A percentile compares a stretch with the other conserved stretches of the same genome.
Evolutionary conservation across 2,888 invertebrate species (phyloP).

Genomic region (Drosophila stalkeri): DNA sequence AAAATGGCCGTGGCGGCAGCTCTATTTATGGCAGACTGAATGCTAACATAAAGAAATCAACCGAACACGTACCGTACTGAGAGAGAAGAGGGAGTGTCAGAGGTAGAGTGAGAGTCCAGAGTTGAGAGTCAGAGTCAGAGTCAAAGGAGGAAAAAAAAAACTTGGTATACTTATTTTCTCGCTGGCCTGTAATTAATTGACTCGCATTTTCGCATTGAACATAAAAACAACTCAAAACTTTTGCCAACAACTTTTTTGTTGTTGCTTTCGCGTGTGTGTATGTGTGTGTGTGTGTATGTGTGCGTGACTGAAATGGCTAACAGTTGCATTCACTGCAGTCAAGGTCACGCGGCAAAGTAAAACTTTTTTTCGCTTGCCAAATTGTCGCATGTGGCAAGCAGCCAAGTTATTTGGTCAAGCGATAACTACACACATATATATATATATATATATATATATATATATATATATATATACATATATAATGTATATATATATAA

Average conservation of each 20-base stretch:
- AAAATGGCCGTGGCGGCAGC: constrained; percentile 32
- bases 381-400: constrained; percentile 47
- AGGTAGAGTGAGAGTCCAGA: not conserved
- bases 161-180: constrained; percentile 25
- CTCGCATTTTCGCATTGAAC: constrained; percentile 68
- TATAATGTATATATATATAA: not conserved
- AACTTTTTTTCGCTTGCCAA: constrained; percentile 29
- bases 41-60: constrained; percentile 43
- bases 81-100: not conserved
- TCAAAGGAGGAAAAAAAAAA: not conserved
- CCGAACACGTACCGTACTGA: constrained; percentile 35
- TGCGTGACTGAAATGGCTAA: constrained; percentile 40
- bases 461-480: not conserved
- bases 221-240: constrained; percentile 61
- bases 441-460: not conserved
- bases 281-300: not conserved
- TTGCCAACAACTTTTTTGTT: constrained; percentile 51
- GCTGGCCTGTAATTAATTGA: constrained; percentile 73
- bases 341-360: constrained; percentile 55
- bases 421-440: not conserved
- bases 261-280: not conserved
- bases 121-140: not conserved
- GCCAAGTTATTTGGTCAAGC: constrained; percentile 43
- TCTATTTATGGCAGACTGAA: constrained; percentile 34
- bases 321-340: constrained; percentile 64